Conservation (phyloP, 2,113 vertebrate genomes). For the Anhinga rufa region DNA sequence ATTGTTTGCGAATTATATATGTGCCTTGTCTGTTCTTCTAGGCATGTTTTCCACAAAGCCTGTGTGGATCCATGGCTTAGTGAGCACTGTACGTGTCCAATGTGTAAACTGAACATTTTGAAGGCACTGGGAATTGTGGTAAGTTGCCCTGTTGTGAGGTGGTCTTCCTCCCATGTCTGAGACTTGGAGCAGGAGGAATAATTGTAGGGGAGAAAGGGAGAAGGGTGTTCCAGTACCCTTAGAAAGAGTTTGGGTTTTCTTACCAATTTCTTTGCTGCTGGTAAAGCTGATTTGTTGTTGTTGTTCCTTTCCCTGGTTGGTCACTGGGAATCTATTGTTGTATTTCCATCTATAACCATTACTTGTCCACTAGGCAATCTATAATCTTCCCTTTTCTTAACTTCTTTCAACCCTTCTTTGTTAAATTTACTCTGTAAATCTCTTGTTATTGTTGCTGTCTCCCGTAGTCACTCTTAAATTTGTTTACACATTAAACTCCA, state of each 20-base stretch:
- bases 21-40: conserved; percentile 55
- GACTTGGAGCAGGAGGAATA: neutral
- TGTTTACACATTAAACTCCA: neutral
- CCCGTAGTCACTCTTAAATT: neutral
- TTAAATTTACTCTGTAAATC: neutral
- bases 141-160: conserved; percentile 42
- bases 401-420: neutral
- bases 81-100: conserved; percentile 96
- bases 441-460: neutral
- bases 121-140: conserved; percentile 97
- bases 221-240: neutral
- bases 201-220: neutral
- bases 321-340: neutral
- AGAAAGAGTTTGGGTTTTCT: neutral
- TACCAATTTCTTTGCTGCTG: neutral
- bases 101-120: conserved; percentile 99
- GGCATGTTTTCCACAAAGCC: conserved; percentile 97
- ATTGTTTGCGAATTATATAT: neutral
- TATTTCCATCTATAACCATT: neutral
- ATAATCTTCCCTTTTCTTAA: neutral
- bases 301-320: neutral
- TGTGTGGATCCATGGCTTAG: conserved; percentile 98
- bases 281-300: neutral
- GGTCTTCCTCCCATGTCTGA: neutral
- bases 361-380: neutral